Evolutionary conservation across 2,888 invertebrate genomes (phyloP).

Genomic region (Thumatha senex): DNA sequence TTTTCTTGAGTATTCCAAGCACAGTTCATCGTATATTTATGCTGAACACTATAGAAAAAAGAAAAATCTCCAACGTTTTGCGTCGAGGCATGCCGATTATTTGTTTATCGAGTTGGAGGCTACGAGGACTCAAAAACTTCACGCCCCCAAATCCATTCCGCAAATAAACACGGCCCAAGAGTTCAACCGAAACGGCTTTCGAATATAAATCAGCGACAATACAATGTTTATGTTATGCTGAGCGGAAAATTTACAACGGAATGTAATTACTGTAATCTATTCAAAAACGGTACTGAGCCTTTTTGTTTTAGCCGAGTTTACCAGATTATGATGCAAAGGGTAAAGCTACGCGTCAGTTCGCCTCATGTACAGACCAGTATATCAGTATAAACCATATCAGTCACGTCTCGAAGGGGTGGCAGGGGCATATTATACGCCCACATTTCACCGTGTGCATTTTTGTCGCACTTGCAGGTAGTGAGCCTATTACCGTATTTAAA

Average conservation of each 20-base stretch:
- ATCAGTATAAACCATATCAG: no score
- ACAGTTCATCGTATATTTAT: neutral
- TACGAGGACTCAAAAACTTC: slow-evolving; percentile 18
- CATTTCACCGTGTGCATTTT: no score
- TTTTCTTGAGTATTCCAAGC: neutral
- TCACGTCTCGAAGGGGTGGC: no score
- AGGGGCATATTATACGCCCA: no score
- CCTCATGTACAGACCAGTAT: no score
- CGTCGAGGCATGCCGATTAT: slow-evolving; percentile 10
- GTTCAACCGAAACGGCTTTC: slow-evolving; percentile 28
- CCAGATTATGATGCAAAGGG: slow-evolving; percentile 32
- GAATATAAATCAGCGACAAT: slow-evolving; percentile 41
- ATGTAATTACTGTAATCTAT: slow-evolving; percentile 60
- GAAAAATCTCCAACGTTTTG: neutral
- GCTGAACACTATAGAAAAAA: neutral
- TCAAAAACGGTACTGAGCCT: slow-evolving; percentile 21
- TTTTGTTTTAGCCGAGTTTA: slow-evolving; percentile 14
- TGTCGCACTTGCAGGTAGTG: no score
- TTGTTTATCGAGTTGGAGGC: slow-evolving; percentile 9
- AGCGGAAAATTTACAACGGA: slow-evolving; percentile 58
- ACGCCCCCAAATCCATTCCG: slow-evolving; percentile 22
- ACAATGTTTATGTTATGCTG: slow-evolving; percentile 39
- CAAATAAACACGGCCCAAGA: slow-evolving; percentile 27
- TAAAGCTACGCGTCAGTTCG: slow-evolving; percentile 22
- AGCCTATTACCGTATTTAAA: no score